Percentiles rank a stretch among this genome's conserved stretches.
Evolutionary conservation across 2,888 invertebrate genomes (phyloP).

Genomic region (Periphyllus acericola): DNA sequence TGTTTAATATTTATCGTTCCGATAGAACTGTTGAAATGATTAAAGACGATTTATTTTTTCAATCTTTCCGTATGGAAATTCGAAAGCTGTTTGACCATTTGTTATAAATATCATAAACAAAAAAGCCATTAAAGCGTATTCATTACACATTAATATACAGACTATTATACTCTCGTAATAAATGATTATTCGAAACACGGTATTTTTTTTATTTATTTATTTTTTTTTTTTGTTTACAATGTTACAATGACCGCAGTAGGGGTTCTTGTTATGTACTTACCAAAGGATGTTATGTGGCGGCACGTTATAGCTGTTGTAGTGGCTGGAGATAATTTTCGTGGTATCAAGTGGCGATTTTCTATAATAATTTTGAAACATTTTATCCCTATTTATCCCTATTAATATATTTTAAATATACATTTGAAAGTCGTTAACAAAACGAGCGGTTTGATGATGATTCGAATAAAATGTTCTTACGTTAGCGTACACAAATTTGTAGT

Average conservation of each 20-base stretch:
- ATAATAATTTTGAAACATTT: not conserved
- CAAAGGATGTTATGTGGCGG: no score
- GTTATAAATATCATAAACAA: not conserved
- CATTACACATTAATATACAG: constrained; percentile 10
- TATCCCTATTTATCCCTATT: not conserved
- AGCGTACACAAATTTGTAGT: no score
- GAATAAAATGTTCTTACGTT: not conserved
- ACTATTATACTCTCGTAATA: not conserved
- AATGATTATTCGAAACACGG: not conserved
- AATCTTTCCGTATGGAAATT: no score
- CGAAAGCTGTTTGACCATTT: not conserved
- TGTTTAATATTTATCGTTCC: not conserved
- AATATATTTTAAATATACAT: no score
- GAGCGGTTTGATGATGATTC: not conserved
- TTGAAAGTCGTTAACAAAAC: not conserved
- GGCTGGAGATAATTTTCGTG: not conserved
- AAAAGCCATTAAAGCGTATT: constrained; percentile 12
- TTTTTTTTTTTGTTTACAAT: constrained; percentile 5
- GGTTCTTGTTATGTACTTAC: not conserved
- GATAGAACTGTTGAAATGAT: not conserved
- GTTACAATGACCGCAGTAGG: constrained; percentile 19
- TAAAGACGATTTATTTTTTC: constrained; percentile 4
- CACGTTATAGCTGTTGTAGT: not conserved
- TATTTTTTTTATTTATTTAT: no score
- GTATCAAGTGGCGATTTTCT: not conserved